Evolutionary conservation across 2,113 vertebrate species (phyloP), one percentile per base, ranked within the genome.

Genomic region (Xyrauchen texanus): DNA sequence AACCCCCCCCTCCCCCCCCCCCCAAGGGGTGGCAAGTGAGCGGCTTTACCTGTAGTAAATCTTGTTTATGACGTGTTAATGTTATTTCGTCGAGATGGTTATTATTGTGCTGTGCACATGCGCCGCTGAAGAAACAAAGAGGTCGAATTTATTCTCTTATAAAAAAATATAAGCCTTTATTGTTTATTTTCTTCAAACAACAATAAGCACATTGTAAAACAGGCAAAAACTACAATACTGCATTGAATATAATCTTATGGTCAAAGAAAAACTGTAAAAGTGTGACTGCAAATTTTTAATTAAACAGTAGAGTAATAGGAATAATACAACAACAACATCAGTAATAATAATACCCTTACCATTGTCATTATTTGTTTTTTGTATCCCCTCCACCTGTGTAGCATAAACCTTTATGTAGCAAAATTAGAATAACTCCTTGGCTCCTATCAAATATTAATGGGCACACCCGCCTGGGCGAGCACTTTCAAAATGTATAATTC

Each of bases 331-430:
- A 57, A 13, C 21, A 21, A n/a, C 46, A 49, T 57, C 51, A 75
- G 75, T 68, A 16, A 80, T 53, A 52, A 76, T 68, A 7, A 70
- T 51, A 7, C 16, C 7, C 68, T 46, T 3, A n/a, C n/a, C 47
- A 45, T 76, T 77, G 68, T 10, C 16, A 49, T 6, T 63, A 21
- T 57, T 63, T 21, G 44, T n/a, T 51, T n/a, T 68, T 77, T 87
- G 81, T 81, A 83, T 90, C 84, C 89, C 83, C 86, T 89, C 89
- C 85, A 85, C 71, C 89, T 89, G 58, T 88, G 84, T 84, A 90
- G 88, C 88, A 90, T 92, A 94, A 95, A 94, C 93, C 92, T 92
- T 89, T 89, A 88, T 87, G 88, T 87, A 91, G 91, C 85, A 88
- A 91, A 93, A 94, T 93, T 89, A 93, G 86, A 90, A 85, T 21